phyloP scores from a whole-genome alignment of 2,888 invertebrate genomes.

The Polymixis lichenea region DNA sequence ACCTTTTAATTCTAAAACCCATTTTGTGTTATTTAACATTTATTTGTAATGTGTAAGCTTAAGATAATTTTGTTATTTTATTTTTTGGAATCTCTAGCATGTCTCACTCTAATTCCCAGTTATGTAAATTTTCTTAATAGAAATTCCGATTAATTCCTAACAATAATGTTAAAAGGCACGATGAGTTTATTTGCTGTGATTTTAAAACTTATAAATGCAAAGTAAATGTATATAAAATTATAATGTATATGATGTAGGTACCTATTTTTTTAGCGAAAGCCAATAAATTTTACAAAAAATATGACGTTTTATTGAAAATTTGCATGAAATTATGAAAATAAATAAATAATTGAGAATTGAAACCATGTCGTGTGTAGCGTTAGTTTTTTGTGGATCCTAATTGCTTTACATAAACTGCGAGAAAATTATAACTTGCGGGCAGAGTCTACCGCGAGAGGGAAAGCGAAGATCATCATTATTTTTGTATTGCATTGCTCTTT shows the following conservation, averaged over 20 bases:
- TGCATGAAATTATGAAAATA: constrained; percentile 67
- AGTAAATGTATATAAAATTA: constrained; percentile 66
- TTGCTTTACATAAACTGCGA: constrained; percentile 73
- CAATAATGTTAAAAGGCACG: constrained; percentile 46
- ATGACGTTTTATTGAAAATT: constrained; percentile 59
- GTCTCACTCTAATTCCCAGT: constrained; percentile 44
- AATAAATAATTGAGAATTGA: constrained; percentile 65
- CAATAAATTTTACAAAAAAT: constrained; percentile 79
- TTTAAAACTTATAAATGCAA: constrained; percentile 61
- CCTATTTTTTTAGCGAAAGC: constrained; percentile 80
- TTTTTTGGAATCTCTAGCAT: constrained; percentile 62
- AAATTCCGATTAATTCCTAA: constrained; percentile 28
- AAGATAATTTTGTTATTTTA: constrained; percentile 34
- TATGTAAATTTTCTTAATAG: constrained; percentile 21
- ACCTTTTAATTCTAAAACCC: constrained; percentile 23
- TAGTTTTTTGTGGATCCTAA: constrained; percentile 78
- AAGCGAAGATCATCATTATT: constrained; percentile 30
- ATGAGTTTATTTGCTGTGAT: constrained; percentile 73
- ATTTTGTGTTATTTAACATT: constrained; percentile 38
- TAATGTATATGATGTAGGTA: constrained; percentile 73
- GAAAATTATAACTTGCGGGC: constrained; percentile 82
- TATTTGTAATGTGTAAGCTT: constrained; percentile 39
- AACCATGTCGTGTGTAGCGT: constrained; percentile 53
- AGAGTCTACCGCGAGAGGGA: constrained; percentile 51
- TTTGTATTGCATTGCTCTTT: constrained; percentile 56